A percentile compares a stretch with the other conserved stretches of the same genome.
phyloP scores from a whole-genome alignment of 2,888 invertebrate genomes.

The Pterostichus madidus region DNA sequence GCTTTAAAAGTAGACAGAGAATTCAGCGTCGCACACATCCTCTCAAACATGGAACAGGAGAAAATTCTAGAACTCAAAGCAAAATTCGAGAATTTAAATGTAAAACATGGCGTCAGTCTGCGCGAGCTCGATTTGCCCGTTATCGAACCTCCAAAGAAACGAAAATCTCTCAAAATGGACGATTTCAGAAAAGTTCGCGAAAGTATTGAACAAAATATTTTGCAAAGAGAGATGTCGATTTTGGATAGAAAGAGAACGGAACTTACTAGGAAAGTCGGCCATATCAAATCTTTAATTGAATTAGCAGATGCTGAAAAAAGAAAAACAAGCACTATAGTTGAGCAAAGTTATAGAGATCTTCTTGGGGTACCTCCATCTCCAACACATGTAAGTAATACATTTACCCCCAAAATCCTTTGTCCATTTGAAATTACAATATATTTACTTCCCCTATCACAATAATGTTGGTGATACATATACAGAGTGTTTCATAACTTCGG shows the following conservation, averaged over 20 bases:
- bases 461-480: no score
- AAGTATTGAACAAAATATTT: background rate
- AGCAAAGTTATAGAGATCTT: no score
- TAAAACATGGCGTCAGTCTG: background rate
- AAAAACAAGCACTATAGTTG: background rate
- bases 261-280: background rate
- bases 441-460: no score
- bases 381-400: no score
- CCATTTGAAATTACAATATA: no score
- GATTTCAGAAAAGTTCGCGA: slow-evolving; percentile 6
- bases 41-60: slow-evolving; percentile 19
- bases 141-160: background rate
- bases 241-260: background rate
- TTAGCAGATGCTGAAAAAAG: background rate
- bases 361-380: no score
- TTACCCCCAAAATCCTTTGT: no score
- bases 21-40: background rate
- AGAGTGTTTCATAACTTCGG: no score
- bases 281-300: background rate
- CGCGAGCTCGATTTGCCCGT: background rate
- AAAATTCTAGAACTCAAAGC: slow-evolving; percentile 7
- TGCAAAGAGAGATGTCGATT: background rate
- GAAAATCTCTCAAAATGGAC: slow-evolving; percentile 7
- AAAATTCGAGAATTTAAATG: background rate
- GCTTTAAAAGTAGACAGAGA: background rate